phyloP scores from a whole-genome alignment of 2,797 vertebrate genomes.

The Tenualosa thibaudeaui region DNA sequence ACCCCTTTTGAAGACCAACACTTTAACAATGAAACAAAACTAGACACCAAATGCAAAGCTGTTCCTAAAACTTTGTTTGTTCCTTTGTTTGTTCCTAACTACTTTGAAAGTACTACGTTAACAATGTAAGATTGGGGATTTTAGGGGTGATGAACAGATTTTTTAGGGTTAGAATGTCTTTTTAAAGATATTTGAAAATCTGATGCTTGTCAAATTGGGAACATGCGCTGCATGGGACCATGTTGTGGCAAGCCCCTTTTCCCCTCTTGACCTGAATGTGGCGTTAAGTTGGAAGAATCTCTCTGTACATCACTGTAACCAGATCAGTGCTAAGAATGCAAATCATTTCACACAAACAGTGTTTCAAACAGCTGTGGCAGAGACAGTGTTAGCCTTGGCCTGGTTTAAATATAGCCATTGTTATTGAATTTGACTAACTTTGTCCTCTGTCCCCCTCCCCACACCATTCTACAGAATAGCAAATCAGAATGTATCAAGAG shows the following conservation, averaged over 20 bases:
- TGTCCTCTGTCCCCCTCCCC: background rate
- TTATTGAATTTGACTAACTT: constrained; percentile 36
- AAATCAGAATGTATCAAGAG: background rate
- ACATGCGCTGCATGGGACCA: background rate
- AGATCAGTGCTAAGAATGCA: constrained; percentile 39
- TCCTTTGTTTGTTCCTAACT: no score
- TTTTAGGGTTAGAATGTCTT: background rate
- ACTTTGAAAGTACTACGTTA: background rate
- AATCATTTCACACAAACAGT: constrained; percentile 49
- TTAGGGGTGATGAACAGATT: background rate
- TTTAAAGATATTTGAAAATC: background rate
- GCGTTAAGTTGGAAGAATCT: constrained; percentile 44
- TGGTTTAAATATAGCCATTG: constrained; percentile 45
- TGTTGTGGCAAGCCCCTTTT: constrained; percentile 25
- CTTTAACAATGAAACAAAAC: background rate
- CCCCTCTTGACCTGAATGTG: constrained; percentile 29
- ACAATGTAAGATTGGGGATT: background rate
- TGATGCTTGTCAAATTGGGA: background rate
- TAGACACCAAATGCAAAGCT: background rate
- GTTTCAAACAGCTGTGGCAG: constrained; percentile 45
- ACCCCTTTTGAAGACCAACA: background rate
- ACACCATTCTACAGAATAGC: background rate
- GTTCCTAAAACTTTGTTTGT: background rate
- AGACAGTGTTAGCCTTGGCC: constrained; percentile 37
- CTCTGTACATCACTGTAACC: constrained; percentile 46